These are phyloP conservation scores for Plagiodera versicolora DNA, from an alignment of 2,888 invertebrate species.

Conservation along the genomic window DNA sequence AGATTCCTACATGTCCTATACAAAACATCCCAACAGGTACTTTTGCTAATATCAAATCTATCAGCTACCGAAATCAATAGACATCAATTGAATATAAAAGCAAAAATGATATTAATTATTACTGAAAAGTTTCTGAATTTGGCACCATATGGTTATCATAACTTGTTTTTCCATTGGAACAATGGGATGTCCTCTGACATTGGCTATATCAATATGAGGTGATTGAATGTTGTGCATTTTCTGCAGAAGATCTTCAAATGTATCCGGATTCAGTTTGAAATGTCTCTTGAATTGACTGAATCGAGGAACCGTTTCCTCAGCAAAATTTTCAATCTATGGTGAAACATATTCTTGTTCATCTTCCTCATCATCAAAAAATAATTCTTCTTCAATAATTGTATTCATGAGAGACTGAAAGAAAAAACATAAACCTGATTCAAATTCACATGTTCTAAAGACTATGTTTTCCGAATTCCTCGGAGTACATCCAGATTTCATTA, in stretches of 20 bases:
- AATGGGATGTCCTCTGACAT: conserved; percentile 7
- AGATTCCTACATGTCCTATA: conserved; percentile 23
- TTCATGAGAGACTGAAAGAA: too few relatives aligned
- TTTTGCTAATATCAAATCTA: conserved; percentile 29
- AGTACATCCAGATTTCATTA: too few relatives aligned
- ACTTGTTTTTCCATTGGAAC: conserved; percentile 16
- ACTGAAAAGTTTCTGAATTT: neutral
- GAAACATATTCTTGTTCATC: neutral
- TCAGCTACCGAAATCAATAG: conserved; percentile 21
- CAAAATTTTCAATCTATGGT: conserved; percentile 4
- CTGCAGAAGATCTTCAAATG: conserved; percentile 9
- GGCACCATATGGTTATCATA: conserved; percentile 21
- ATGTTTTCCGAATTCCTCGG: too few relatives aligned
- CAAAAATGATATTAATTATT: too few relatives aligned
- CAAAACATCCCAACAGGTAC: conserved; percentile 30
- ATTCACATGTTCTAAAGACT: too few relatives aligned
- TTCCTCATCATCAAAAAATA: neutral
- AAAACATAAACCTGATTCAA: too few relatives aligned
- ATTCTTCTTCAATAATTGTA: neutral
- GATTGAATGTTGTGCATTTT: neutral
- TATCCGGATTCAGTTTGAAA: conserved; percentile 4
- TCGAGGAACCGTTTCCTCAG: conserved; percentile 6
- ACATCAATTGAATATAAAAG: too few relatives aligned
- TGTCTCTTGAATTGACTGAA: conserved; percentile 3
- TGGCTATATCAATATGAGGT: neutral